Percentiles rank a stretch among this genome's conserved stretches.
Conservation (phyloP, 2,888 invertebrate species). For the Nephrotoma guestfalica region DNA sequence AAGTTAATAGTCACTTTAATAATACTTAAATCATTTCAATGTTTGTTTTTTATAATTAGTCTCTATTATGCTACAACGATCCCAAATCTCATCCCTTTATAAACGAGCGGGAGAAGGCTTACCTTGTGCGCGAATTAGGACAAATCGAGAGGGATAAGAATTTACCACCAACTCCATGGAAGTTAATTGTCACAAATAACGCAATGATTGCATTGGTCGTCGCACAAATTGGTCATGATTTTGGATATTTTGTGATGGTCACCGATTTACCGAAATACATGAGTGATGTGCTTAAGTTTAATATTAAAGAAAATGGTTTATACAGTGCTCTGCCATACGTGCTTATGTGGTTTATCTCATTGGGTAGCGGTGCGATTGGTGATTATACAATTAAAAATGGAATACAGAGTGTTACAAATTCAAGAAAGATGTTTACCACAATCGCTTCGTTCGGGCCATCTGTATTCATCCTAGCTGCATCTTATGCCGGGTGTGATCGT, state of each 20-base stretch:
- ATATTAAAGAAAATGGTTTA: constrained; percentile 43
- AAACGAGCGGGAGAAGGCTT: constrained; percentile 52
- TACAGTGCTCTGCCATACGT: constrained; percentile 45
- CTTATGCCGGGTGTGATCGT: constrained; percentile 52
- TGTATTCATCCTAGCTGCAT: constrained; percentile 49
- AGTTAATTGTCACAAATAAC: constrained; percentile 49
- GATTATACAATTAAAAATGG: constrained; percentile 49
- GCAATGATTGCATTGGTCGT: constrained; percentile 62
- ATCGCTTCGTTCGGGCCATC: constrained; percentile 53
- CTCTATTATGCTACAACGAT: constrained; percentile 46
- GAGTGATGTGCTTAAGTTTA: constrained; percentile 42
- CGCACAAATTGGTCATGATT: constrained; percentile 53
- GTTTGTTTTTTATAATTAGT: constrained; percentile 25
- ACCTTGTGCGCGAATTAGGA: constrained; percentile 49
- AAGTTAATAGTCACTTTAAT: constrained; percentile 19
- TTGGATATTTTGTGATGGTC: constrained; percentile 51
- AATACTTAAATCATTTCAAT: neutral
- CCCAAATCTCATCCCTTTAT: constrained; percentile 62
- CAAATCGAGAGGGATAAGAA: constrained; percentile 35
- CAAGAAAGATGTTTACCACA: constrained; percentile 51
- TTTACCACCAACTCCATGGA: constrained; percentile 55
- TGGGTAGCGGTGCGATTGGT: constrained; percentile 46
- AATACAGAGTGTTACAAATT: constrained; percentile 38
- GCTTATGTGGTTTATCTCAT: constrained; percentile 44
- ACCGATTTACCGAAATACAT: constrained; percentile 50